Percentiles rank a stretch among this genome's conserved stretches.
phyloP scores from a whole-genome alignment of 2,113 vertebrate genomes.

The Telmatochromis bifrenatus region DNA sequence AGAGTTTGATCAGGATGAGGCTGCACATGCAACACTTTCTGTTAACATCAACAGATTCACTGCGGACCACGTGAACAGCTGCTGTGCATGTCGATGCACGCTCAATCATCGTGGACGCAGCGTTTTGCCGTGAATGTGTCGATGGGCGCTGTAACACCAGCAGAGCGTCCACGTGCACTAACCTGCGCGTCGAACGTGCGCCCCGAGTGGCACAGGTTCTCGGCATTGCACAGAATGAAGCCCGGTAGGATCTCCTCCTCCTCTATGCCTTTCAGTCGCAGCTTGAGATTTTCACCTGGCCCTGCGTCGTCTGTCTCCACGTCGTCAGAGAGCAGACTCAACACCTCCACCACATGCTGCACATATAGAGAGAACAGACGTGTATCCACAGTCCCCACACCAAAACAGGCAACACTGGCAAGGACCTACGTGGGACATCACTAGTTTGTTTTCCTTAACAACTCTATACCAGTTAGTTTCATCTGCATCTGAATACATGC shows the following conservation, averaged over 20 bases:
- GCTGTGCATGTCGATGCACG: background rate
- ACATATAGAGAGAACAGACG: background rate
- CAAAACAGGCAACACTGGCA: background rate
- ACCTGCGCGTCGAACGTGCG: slow-evolving; percentile 98
- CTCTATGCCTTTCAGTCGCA: slow-evolving; percentile 95
- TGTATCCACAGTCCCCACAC: accelerated
- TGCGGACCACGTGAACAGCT: background rate
- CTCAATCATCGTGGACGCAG: background rate
- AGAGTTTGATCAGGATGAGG: background rate
- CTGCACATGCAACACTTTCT: background rate
- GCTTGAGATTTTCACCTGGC: slow-evolving; percentile 95
- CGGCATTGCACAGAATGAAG: slow-evolving; percentile 93
- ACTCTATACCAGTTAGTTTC: background rate
- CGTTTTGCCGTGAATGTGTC: background rate
- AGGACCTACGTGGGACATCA: background rate
- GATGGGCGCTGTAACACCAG: background rate
- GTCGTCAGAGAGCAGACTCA: slow-evolving; percentile 93
- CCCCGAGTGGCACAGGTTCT: slow-evolving; percentile 95
- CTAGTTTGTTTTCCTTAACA: background rate
- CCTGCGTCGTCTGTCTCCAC: slow-evolving; percentile 92
- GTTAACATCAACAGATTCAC: background rate
- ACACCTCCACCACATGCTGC: slow-evolving; percentile 94
- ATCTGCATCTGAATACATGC: background rate
- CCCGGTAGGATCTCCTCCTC: slow-evolving; percentile 97
- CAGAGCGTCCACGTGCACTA: background rate